phyloP scores from a whole-genome alignment of 2,113 vertebrate species.

The Sceloporus tristichus region DNA sequence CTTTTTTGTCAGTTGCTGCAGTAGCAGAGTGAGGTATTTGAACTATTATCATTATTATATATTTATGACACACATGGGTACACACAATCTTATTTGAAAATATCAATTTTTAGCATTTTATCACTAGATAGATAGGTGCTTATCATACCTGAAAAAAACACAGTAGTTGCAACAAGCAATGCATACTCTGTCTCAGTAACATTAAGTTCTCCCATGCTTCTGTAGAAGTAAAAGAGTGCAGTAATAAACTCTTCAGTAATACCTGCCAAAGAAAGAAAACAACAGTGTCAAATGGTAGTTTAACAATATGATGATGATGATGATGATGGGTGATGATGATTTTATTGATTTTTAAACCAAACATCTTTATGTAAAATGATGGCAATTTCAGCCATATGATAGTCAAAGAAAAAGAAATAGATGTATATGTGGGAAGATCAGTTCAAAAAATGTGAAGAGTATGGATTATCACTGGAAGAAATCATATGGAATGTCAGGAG shows the following conservation, averaged over 20 bases:
- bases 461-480: background rate
- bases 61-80: background rate
- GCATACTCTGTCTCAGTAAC: conserved; percentile 90
- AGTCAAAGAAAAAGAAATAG: background rate
- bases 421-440: conserved; percentile 3
- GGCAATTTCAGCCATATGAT: no score
- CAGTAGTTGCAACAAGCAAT: conserved; percentile 88
- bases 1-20: no score
- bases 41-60: conserved; percentile 19
- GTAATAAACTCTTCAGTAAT: conserved; percentile 86
- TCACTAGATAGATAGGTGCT: background rate
- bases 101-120: background rate
- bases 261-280: conserved; percentile 74
- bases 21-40: background rate
- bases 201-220: conserved; percentile 89
- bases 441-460: background rate
- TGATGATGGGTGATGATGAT: no score
- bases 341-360: background rate
- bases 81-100: background rate
- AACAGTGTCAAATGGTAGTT: background rate
- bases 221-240: conserved; percentile 90
- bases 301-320: background rate
- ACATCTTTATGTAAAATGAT: background rate
- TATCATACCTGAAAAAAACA: conserved; percentile 91
- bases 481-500: background rate